A percentile compares a stretch with the other conserved stretches of the same genome.
Conservation (phyloP, 2,888 invertebrate species). For the Ochropleura leucogaster region DNA sequence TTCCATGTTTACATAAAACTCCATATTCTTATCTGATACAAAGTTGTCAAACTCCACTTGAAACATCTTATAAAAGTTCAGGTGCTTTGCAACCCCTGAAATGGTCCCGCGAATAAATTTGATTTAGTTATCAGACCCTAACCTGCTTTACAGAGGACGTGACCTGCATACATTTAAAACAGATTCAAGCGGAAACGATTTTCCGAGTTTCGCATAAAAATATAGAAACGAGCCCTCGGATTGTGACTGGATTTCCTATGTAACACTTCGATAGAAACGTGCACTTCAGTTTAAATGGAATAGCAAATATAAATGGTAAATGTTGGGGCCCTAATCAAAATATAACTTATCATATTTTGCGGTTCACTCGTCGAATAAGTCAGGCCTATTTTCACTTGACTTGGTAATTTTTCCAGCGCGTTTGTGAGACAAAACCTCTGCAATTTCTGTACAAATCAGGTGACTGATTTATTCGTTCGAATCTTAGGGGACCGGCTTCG, state of each 20-base stretch:
- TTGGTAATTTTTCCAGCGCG: slow-evolving; percentile 50
- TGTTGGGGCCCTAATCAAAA: slow-evolving; percentile 47
- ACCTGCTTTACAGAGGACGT: slow-evolving; percentile 78
- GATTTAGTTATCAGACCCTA: slow-evolving; percentile 83
- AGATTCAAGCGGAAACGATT: slow-evolving; percentile 63
- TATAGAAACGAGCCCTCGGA: slow-evolving; percentile 51
- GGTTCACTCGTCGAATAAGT: slow-evolving; percentile 37
- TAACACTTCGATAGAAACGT: slow-evolving; percentile 32
- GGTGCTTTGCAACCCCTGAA: slow-evolving; percentile 64
- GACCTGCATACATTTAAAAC: slow-evolving; percentile 79
- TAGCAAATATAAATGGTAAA: slow-evolving; percentile 41
- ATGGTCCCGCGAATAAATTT: slow-evolving; percentile 81
- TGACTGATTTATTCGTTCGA: slow-evolving; percentile 59
- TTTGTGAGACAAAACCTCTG: slow-evolving; percentile 50
- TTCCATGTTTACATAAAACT: slow-evolving; percentile 56
- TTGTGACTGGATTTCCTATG: slow-evolving; percentile 47
- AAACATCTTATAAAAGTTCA: slow-evolving; percentile 67
- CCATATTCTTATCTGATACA: slow-evolving; percentile 68
- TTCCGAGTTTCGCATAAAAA: slow-evolving; percentile 50
- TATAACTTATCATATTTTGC: slow-evolving; percentile 55
- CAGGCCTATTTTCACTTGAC: slow-evolving; percentile 46
- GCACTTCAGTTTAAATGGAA: slow-evolving; percentile 30
- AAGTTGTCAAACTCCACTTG: slow-evolving; percentile 63
- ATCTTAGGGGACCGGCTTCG: slow-evolving; percentile 43
- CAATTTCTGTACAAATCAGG: slow-evolving; percentile 57